Base-by-base conservation (phyloP, 2,797 vertebrate genomes). In the Arctocebus calabarensis region DNA sequence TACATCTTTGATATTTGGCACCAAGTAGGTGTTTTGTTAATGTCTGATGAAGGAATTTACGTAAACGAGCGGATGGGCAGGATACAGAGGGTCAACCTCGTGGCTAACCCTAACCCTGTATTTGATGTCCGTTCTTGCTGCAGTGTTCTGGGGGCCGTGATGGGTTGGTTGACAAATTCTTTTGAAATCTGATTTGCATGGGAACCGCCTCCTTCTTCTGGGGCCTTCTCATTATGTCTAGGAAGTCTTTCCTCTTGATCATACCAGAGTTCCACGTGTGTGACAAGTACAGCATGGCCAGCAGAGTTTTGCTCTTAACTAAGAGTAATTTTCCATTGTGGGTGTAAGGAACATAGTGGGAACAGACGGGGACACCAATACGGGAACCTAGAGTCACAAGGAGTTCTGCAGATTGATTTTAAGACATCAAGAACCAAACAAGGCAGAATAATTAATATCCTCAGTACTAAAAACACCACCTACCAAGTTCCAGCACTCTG, bases 31-130 rank as follows among this genome's bases (percentile, higher is more conserved):
- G 48, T 66, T 88, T 62, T 75, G 34, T 37, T 37, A 64, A 29
- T 11, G 3, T 61, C 82, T 34, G n/a, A 37, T 25, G 79, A 32
- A 83, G 20, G 61, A 45, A 43, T 83, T 5, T 23, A 43, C 9
- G 7, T 64, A 34, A 22, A 4, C 64, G 17, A 17, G 16, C 7
- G 17, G 32, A n/a, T 5, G 32, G n/a, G 61, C 6, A 19, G 78
- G 61, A 29, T 45, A 29, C 9, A 40, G 6, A 19, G 6, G 1
- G 3, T 23, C 1, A 1, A 3, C 20, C 68, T 22, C 11, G 20
- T 5, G 9, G 3, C 11, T 17, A 12, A 20, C 0, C 0, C 11
- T 6, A 48, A 40, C 20, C 7, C 2, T 23, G 4, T 5, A 1
- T 13, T 8, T 13, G 61, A 16, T 59, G 7, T 11, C 16, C 43